Evolutionary conservation across 2,888 invertebrate species (phyloP), one percentile per base, ranked within the genome.

Genomic region (Chalcis sispes): DNA sequence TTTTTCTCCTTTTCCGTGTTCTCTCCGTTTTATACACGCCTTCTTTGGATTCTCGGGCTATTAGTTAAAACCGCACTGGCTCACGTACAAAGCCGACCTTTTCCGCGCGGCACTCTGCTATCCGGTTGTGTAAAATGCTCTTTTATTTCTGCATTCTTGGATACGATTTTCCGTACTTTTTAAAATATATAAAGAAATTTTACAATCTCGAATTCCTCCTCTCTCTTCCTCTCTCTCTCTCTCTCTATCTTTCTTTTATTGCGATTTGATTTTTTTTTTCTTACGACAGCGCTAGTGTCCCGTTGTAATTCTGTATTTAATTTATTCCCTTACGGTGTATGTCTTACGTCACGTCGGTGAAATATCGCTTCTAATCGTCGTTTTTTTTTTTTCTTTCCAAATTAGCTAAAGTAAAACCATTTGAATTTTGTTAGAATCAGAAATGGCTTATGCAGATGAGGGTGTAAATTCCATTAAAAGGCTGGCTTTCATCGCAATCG

Each of bases 401-500:
- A 2, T 15, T 36, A 46, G 46, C 4, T 2, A 46, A 46, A 46
- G 29, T 23, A 15, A 29, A n/a, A n/a, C 15, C 61, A 27, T 50
- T 64, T 18, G 64, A 50, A 5, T 65, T 65, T 52, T 13, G 18
- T 36, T 32, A 65, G 32, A 36, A 59, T 59, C 58, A 36, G 36
- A 59, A 59, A 65, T 50, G 50, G 29, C 64, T 46, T 42, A 46
- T 46, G 42, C 46, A 42, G 46, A 27, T 15, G 42, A 61, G 15
- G n/a, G n/a, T 15, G 46, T 15, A 20, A 15, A 8, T 13, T 18
- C 8, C 15, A 3, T n/a, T 59, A 3, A 50, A 50, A 20, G 20
- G 5, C 20, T 18, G 20, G 27, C 20, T 64, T 64, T 64, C 64
- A 50, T 64, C 64, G 48, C 64, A 48, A 29, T 64, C 48, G 64